Evolutionary conservation across 2,888 invertebrate species (phyloP).

Genomic region (Catocala sponsa): DNA sequence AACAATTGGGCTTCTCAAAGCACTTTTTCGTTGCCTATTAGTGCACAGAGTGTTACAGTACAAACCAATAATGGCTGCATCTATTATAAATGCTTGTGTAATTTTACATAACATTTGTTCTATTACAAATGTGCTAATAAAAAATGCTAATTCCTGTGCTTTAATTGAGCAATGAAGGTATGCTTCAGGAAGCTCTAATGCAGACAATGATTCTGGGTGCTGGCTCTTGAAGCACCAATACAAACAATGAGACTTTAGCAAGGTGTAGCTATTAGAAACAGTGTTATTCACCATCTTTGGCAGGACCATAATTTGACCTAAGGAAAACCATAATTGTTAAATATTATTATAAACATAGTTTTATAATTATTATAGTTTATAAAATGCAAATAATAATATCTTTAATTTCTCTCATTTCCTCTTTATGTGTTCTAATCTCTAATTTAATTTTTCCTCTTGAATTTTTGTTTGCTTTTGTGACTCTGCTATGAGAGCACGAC

Average conservation of each 20-base stretch:
- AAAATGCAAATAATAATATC: too few species aligned
- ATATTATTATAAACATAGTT: too few species aligned
- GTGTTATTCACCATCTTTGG: neutral
- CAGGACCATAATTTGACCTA: too few species aligned
- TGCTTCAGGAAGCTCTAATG: neutral
- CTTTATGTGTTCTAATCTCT: too few species aligned
- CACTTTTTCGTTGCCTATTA: neutral
- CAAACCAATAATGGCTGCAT: neutral
- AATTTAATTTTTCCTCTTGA: too few species aligned
- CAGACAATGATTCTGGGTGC: neutral
- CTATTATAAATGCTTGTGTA: neutral
- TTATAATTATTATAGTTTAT: too few species aligned
- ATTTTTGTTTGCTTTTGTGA: too few species aligned
- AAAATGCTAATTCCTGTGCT: neutral
- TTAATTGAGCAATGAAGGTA: neutral
- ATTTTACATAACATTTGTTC: neutral
- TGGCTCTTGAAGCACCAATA: neutral
- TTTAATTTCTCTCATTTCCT: too few species aligned
- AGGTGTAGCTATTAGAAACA: neutral
- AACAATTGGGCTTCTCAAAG: neutral
- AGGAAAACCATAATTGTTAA: too few species aligned
- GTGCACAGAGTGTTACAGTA: slow-evolving; percentile 1
- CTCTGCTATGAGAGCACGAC: too few species aligned
- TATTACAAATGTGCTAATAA: too few species aligned
- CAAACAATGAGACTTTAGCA: neutral